Conservation (phyloP, 2,797 vertebrate genomes). For the Alcedo quadribrachys region DNA sequence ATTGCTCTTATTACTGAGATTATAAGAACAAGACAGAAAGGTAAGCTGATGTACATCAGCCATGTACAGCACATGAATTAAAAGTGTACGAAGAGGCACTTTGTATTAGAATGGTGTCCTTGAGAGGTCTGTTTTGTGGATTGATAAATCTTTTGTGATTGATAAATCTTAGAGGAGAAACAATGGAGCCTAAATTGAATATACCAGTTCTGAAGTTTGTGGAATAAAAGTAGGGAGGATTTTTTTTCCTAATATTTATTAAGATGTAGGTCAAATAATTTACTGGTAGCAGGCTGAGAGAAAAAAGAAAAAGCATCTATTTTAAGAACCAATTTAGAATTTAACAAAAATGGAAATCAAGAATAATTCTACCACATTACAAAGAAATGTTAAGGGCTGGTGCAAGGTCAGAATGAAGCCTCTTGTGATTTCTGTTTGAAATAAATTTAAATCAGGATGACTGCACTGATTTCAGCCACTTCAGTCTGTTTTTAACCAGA, state of each 20-base stretch:
- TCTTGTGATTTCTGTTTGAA: conserved; percentile 65
- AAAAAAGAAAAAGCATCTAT: conserved; percentile 47
- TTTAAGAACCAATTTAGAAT: conserved; percentile 67
- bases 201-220: neutral
- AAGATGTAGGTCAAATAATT: conserved; percentile 69
- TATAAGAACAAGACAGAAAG: neutral
- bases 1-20: neutral
- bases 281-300: conserved; percentile 24
- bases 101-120: neutral
- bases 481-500: conserved; percentile 3
- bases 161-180: neutral
- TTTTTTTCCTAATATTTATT: conserved; percentile 46
- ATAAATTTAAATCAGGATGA: conserved; percentile 67
- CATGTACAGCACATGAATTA: neutral
- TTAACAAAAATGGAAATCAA: conserved; percentile 64
- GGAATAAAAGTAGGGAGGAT: neutral
- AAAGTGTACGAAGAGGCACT: neutral
- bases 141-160: neutral
- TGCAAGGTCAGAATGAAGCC: conserved; percentile 64
- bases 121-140: neutral
- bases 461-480: conserved; percentile 59
- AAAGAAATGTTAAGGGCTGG: conserved; percentile 50
- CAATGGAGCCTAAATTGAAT: neutral
- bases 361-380: conserved; percentile 60
- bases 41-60: neutral